Evolutionary conservation across 2,888 invertebrate genomes (phyloP), one percentile per base, ranked within the genome.

Genomic region (Xiphydria camelus): DNA sequence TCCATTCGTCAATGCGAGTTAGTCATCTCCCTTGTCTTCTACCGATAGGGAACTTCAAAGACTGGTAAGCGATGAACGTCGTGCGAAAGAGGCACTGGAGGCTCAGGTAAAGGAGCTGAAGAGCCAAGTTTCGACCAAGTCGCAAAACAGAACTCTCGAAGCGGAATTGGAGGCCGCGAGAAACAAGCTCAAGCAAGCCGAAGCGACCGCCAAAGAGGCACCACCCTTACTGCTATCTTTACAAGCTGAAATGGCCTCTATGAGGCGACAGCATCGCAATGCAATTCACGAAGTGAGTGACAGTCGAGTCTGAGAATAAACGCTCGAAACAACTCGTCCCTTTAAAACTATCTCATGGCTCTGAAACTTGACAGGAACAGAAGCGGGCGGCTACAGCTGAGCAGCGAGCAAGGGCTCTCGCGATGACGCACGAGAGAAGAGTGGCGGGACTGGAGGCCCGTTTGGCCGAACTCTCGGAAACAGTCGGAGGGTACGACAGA

Each of bases 401-500:
- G 62, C 86, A 87, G 46, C 82, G 84, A 12, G 84, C 88, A 0
- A 81, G 83, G 37, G 81, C 82, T 53, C 78, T 85, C 23, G 85
- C 86, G 46, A 82, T 83, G 0, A 78, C 85, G 2, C 88, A 89
- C 57, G 92, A 92, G 68, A 84, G 87, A 43, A 78, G 91, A 47
- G 90, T 91, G 1, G 86, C 86, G 0, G 80, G 84, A 36, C 78
- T 93, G 38, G 92, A 93, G 73, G 81, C 83, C 3, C 82, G 85
- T 51, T 73, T 92, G 12, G 88, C 91, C 0, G 91, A 93, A 64
- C 75, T 93, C 19, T 91, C 91, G 0, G 83, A 84, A 42, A 87
- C 86, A 0, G 84, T 92, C 2, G 91, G 91, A 0, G 83, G 82
- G 49, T 90, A 91, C 62, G 91, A 92, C 66, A 77, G 86, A 43